A percentile compares a stretch with the other conserved stretches of the same genome.
phyloP scores from a whole-genome alignment of 2,888 invertebrate species.

The Agrochola macilenta region DNA sequence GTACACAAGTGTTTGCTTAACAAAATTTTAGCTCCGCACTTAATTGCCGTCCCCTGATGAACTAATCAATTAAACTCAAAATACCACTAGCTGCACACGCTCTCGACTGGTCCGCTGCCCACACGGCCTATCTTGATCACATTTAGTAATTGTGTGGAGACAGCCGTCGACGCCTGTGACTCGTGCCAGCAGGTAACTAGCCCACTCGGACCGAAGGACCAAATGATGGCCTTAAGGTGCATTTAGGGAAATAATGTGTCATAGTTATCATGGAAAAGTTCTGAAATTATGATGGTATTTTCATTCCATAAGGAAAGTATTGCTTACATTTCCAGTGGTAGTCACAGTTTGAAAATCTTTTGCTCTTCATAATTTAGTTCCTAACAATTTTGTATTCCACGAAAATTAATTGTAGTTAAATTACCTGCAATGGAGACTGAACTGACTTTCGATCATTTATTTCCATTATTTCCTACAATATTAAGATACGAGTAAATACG shows the following conservation, averaged over 20 bases:
- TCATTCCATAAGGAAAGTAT: not conserved
- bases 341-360: not conserved
- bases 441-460: not conserved
- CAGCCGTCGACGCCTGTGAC: conserved; percentile 32
- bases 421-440: not conserved
- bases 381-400: not conserved
- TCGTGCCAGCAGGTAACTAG: conserved; percentile 34
- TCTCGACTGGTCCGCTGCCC: conserved; percentile 5
- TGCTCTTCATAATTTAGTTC: not conserved
- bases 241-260: conserved; percentile 9
- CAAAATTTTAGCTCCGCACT: conserved; percentile 22
- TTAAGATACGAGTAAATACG: not conserved
- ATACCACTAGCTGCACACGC: conserved; percentile 37
- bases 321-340: not conserved
- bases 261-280: not conserved
- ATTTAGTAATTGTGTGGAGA: conserved; percentile 63
- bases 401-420: not conserved
- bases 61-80: conserved; percentile 58
- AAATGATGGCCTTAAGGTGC: not conserved
- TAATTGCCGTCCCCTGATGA: conserved; percentile 21
- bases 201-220: conserved; percentile 21
- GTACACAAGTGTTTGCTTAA: conserved; percentile 13
- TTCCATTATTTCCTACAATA: not conserved
- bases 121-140: conserved; percentile 41
- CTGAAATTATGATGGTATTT: not conserved